A percentile compares a stretch with the other conserved stretches of the same genome.
phyloP scores from a whole-genome alignment of 2,888 invertebrate genomes.

The Tinea semifulvella region DNA sequence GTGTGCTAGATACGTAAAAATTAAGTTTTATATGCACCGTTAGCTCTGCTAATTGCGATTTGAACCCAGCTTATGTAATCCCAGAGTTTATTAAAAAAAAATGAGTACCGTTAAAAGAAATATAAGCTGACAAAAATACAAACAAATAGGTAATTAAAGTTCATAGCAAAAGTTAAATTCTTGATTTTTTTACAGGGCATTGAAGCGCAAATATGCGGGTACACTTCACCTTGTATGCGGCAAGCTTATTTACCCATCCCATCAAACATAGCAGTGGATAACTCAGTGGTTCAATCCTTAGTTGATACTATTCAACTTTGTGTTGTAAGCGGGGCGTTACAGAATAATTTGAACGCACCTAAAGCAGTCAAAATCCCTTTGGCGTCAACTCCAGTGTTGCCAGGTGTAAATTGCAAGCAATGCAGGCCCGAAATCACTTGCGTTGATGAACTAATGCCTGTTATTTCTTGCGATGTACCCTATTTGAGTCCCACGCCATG shows the following conservation, averaged over 20 bases:
- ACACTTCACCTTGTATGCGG: neutral
- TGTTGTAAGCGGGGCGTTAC: neutral
- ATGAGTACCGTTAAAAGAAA: too few relatives aligned
- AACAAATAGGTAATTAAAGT: too few relatives aligned
- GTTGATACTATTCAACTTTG: slow-evolving; percentile 6
- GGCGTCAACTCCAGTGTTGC: neutral
- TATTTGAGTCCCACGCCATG: neutral
- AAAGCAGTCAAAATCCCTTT: neutral
- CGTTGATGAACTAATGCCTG: neutral
- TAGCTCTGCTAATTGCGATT: too few relatives aligned
- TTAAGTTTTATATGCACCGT: too few relatives aligned
- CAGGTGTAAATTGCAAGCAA: neutral
- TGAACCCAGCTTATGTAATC: too few relatives aligned
- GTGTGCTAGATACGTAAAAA: too few relatives aligned
- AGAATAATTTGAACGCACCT: neutral
- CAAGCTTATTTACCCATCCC: neutral
- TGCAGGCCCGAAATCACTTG: neutral
- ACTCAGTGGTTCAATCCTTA: slow-evolving; percentile 1
- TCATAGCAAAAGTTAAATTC: too few relatives aligned
- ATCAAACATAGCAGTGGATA: neutral
- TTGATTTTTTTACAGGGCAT: slow-evolving; percentile 1
- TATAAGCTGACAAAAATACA: too few relatives aligned
- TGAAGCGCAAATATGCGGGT: neutral
- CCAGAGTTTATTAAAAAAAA: too few relatives aligned
- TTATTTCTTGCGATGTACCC: slow-evolving; percentile 1